Conservation (phyloP, 53 echinoderm and acorn worm genomes). For the Crossaster papposus region DNA sequence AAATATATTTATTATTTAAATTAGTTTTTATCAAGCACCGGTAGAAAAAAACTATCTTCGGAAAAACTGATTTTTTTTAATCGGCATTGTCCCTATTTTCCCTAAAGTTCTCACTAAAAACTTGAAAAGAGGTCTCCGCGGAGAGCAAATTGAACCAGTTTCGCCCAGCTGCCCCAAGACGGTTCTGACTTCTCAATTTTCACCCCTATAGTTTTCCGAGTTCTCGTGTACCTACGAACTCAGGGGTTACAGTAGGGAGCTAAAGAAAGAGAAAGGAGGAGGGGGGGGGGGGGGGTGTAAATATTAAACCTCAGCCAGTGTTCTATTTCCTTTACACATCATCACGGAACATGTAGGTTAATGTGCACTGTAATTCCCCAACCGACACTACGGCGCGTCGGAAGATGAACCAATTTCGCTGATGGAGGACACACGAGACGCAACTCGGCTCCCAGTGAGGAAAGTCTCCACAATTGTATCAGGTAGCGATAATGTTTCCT, state of each 20-base stretch:
- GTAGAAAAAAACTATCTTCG: too few species aligned
- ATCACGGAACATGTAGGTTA: constrained; percentile 41
- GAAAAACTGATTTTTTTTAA: too few species aligned
- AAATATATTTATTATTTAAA: too few species aligned
- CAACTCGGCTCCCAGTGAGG: neutral
- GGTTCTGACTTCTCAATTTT: neutral
- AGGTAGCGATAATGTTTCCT: constrained; percentile 39
- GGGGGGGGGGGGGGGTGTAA: neutral
- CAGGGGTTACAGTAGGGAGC: neutral
- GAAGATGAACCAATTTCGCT: constrained; percentile 34
- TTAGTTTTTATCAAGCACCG: too few species aligned
- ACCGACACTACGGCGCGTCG: neutral
- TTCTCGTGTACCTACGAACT: neutral
- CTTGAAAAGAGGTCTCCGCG: neutral
- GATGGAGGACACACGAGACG: constrained; percentile 42
- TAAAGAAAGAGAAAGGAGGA: too few species aligned
- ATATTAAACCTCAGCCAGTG: neutral
- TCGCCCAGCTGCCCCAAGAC: neutral
- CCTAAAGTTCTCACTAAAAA: neutral
- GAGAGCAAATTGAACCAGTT: neutral
- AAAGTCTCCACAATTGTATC: constrained; percentile 18
- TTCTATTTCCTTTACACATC: neutral
- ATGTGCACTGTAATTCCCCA: constrained; percentile 3
- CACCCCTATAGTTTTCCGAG: neutral
- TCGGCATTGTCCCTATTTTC: neutral